Base-by-base conservation (phyloP, 2,797 vertebrate species). In the Karalla daura region DNA sequence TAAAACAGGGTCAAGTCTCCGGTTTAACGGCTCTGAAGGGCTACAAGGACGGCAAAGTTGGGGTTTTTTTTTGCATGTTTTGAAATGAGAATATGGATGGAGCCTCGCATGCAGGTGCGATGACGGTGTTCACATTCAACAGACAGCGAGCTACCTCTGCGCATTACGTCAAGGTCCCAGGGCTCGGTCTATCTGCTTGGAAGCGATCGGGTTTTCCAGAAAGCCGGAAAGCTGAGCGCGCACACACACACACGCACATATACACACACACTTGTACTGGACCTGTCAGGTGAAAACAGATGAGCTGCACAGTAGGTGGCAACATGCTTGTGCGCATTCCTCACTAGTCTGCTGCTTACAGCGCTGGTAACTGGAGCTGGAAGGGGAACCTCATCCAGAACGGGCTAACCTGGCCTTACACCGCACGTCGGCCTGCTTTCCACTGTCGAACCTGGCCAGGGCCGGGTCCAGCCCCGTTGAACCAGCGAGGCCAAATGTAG, bases 231-330 rank as follows among this genome's bases (percentile, higher is more conserved):
- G 69, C 61, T 23, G 69, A 84, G 58, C 10, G 2, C 35, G 43
- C 46, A 24, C 49, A 15, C 49, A n/a, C 45, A 53, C 67, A 46
- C 61, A 55, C 28, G 15, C 52, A 54, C n/a, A 32, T 59, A 50
- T 47, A 55, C 59, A 24, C 28, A 35, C 65, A 69, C 65, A 49
- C 74, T 47, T 55, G 47, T 43, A 60, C 37, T 14, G 30, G 67
- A 74, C 63, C 81, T 89, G 89, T 88, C 86, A 88, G 74, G 78
- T 76, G 77, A 83, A 88, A 90, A 91, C 76, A 75, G 90, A 91
- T 88, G 88, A 89, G 74, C 75, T 59, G 45, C 87, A 80, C 90
- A 73, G 82, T 90, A 89, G 88, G 86, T 89, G 89, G 88, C 74
- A 87, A 88, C 86, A 83, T 87, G 87, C 76, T 73, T 58, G 62